Base-by-base conservation (phyloP, 2,113 vertebrate species). In the Sisor rabdophorus region DNA sequence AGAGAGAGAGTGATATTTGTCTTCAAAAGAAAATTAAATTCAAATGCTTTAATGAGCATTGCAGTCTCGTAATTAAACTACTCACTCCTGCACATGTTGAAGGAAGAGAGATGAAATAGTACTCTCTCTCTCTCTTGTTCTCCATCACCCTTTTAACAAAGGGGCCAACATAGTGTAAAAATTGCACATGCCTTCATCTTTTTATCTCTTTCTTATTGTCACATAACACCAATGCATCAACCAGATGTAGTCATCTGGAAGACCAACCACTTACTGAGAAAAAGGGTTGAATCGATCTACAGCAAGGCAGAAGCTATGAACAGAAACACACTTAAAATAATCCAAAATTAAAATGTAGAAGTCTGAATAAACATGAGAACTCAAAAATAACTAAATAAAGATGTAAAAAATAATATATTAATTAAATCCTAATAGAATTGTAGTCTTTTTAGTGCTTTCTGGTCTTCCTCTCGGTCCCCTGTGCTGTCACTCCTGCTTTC, bases 1-100 rank as follows among this genome's bases (percentile, higher is more conserved):
- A 67, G 52, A 30, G 64, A 72, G 73, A 77, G 81, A 82, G 77
- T 83, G 75, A 78, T 50, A 76, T 81, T 67, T 32, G 73, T 77
- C 75, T 63, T 54, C 75, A 54, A 55, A 55, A n/a, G 36, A 60
- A 80, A 78, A 80, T 82, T 67, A 63, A 79, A 81, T 84, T 77
- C 40, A 28, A 53, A 77, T 79, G 72, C 77, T 77, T 82, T 80
- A 80, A 79, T 76, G 72, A 77, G 77, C 59, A 78, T 75, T 77
- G 80, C 64, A 69, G 75, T 67, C 59, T 75, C 55, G 67, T 80
- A 84, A 84, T 84, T 82, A 84, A 80, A 80, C 78, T 68, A 59
- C 72, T 50, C 69, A 80, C 75, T 75, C 67, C 56, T 55, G 40
- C 77, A 73, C 54, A 73, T n/a, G 22, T 28, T 76, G 52, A 44